These are phyloP conservation scores for Spisula solida DNA, from an alignment of 2,888 invertebrate genomes.

Conservation along the genomic window DNA sequence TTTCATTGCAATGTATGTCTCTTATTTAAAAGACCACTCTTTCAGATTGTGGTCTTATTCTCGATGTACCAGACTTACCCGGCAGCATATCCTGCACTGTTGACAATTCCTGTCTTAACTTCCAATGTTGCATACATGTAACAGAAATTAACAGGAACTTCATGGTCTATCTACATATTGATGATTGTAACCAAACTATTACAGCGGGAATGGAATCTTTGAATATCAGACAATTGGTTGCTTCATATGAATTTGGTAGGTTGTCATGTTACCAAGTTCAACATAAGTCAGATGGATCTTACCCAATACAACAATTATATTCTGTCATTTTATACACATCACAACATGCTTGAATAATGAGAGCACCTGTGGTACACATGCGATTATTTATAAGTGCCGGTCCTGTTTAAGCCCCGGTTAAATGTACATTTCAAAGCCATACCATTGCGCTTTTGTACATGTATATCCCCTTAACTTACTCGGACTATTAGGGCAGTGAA, in stretches of 20 bases:
- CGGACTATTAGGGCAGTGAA: too few species aligned
- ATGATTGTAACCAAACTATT: slow-evolving; percentile 21
- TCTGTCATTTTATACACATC: too few species aligned
- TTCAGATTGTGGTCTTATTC: neutral
- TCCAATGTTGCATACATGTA: neutral
- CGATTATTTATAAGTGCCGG: too few species aligned
- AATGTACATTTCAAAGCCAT: too few species aligned
- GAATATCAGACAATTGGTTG: neutral
- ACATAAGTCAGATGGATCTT: too few species aligned
- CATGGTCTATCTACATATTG: slow-evolving; percentile 1
- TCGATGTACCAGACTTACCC: neutral
- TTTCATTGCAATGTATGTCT: too few species aligned
- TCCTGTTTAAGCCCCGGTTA: too few species aligned
- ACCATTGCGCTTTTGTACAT: too few species aligned
- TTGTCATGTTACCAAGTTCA: neutral
- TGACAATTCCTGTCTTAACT: neutral
- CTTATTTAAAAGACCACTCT: neutral
- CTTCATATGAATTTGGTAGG: slow-evolving; percentile 14
- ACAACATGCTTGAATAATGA: too few species aligned
- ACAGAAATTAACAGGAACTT: slow-evolving; percentile 4
- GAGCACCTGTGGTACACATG: too few species aligned
- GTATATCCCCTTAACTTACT: too few species aligned
- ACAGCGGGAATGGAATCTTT: slow-evolving; percentile 6
- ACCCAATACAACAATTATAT: too few species aligned
- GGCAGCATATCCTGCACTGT: neutral